Percentiles rank a stretch among this genome's conserved stretches.
phyloP scores from a whole-genome alignment of 2,113 vertebrate species.

The Stictonetta naevosa region DNA sequence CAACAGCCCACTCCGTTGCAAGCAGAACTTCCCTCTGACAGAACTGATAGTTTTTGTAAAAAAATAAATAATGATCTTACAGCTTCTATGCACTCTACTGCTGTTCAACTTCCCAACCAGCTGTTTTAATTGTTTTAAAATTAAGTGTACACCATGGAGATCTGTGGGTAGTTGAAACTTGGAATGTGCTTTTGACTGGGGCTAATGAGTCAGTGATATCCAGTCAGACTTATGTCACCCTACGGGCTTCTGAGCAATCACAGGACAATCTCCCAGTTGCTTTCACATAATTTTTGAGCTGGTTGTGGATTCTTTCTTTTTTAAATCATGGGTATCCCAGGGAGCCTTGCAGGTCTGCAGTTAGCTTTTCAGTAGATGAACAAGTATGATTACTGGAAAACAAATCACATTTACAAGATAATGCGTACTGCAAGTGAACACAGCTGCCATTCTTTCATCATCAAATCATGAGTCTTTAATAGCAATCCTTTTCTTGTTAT shows the following conservation, averaged over 20 bases:
- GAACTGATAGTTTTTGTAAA: neutral
- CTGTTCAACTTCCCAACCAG: constrained; percentile 25
- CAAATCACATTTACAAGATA: neutral
- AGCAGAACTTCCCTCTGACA: constrained; percentile 30
- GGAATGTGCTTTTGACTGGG: neutral
- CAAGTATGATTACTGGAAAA: neutral
- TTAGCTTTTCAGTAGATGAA: neutral
- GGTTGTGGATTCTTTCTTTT: neutral
- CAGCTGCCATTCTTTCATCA: neutral
- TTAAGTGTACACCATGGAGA: constrained; percentile 21
- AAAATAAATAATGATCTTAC: constrained; percentile 15
- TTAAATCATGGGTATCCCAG: neutral
- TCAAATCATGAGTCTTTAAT: neutral
- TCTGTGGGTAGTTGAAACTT: constrained; percentile 4
- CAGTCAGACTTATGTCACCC: neutral
- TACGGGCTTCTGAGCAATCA: neutral
- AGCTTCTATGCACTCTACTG: neutral
- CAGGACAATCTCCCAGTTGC: neutral
- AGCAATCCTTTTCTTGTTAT: neutral
- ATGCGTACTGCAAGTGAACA: rapidly evolving
- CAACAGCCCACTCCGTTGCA: neutral
- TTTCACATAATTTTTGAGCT: neutral
- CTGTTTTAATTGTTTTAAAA: constrained; percentile 69
- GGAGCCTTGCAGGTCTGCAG: neutral
- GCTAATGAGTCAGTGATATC: constrained; percentile 40